phyloP scores from a whole-genome alignment of 2,113 vertebrate genomes.

The Gadus macrocephalus region DNA sequence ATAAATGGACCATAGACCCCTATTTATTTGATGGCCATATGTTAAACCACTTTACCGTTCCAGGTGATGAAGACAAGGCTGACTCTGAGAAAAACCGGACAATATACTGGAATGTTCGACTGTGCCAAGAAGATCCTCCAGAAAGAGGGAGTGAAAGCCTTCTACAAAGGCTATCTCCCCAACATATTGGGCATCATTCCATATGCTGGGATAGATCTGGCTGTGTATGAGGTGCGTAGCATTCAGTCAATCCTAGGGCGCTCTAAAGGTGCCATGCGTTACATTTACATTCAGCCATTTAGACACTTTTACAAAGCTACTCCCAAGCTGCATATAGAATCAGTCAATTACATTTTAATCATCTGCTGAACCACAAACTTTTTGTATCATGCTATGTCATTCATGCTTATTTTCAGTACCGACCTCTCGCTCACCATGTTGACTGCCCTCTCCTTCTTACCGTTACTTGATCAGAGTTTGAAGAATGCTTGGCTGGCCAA shows the following conservation, averaged over 20 bases:
- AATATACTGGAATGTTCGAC: slow-evolving; percentile 90
- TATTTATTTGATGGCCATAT: too few relatives aligned
- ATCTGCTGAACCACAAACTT: too few relatives aligned
- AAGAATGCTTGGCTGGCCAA: slow-evolving; percentile 88
- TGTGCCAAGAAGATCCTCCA: slow-evolving; percentile 94
- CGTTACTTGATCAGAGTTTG: slow-evolving; percentile 74
- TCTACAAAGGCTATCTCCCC: slow-evolving; percentile 96
- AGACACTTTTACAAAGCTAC: too few relatives aligned
- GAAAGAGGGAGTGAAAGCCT: slow-evolving; percentile 87
- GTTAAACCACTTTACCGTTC: background rate
- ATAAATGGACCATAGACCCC: too few relatives aligned
- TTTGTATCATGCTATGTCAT: too few relatives aligned
- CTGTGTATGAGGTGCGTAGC: slow-evolving; percentile 87
- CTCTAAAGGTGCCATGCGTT: too few relatives aligned
- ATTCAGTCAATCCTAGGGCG: background rate
- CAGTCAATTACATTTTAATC: too few relatives aligned
- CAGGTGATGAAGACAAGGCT: slow-evolving; percentile 97
- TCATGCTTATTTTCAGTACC: too few relatives aligned
- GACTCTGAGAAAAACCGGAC: slow-evolving; percentile 93
- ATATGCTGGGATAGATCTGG: slow-evolving; percentile 95
- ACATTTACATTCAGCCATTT: too few relatives aligned
- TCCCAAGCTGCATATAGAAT: too few relatives aligned
- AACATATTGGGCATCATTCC: slow-evolving; percentile 97
- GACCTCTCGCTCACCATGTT: too few relatives aligned
- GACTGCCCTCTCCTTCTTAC: too few relatives aligned